Evolutionary conservation across 2,797 vertebrate species (phyloP), one percentile per base, ranked within the genome.

Genomic region (Numenius phaeopus): DNA sequence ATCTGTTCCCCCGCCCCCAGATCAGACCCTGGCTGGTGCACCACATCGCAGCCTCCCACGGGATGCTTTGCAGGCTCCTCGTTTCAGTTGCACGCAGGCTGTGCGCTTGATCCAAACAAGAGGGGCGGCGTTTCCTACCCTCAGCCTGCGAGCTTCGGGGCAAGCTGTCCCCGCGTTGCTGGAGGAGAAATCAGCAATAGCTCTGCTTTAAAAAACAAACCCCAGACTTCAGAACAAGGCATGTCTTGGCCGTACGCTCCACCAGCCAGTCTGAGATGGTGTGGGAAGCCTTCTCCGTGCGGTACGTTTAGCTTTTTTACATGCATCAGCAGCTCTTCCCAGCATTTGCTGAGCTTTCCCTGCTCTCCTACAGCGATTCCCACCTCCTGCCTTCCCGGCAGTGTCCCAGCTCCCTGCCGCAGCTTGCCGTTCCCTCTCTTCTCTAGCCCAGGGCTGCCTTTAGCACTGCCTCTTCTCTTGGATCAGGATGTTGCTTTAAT

Each of bases 311-410:
- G 37, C 18, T 65, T 72, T 67, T 83, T 83, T 30, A 50, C 0
- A 0, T 62, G 42, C 55, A 44, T 87, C 84, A 70, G 89, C 71
- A 90, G 87, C 64, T 89, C 50, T 62, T 66, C 87, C 23, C 71
- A 72, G 71, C 19, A 37, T 92, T 62, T 95, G 75, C 87, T 95
- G 91, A 95, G 89, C 78, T 92, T 87, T 85, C 59, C 67, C 75
- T 55, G 78, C 84, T 73, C 19, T 89, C 71, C 91, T 66, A 17
- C 84, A 55, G 55, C 30, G 59, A 8, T 87, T 82, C 50, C 81
- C 49, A 61, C 54, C 87, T 89, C 73, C 58, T 49, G 73, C 81
- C 67, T 78, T 57, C 72, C 73, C 83, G 16, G 69, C 77, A 65
- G 77, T 7, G 15, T 55, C 52, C 88, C 26, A 30, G 46, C 55